These are phyloP conservation scores for Lycocerus yunnanus DNA, from an alignment of 2,888 invertebrate genomes.

Conservation along the genomic window DNA sequence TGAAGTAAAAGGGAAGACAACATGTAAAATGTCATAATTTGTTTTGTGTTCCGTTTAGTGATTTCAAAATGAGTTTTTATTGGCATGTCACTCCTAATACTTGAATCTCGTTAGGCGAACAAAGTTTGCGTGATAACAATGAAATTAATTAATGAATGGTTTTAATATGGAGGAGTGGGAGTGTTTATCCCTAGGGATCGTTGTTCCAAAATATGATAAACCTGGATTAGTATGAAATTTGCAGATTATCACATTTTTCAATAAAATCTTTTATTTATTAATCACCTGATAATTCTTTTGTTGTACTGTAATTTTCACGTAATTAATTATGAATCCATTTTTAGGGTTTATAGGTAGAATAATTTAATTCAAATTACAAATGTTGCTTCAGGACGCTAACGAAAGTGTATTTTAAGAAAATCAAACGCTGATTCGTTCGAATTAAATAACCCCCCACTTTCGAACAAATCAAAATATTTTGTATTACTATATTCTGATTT, in stretches of 20 bases:
- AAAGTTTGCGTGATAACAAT: constrained; percentile 20
- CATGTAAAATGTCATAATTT: not conserved
- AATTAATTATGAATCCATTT: not conserved
- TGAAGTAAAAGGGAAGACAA: not conserved
- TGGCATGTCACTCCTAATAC: not conserved
- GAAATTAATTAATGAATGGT: constrained; percentile 28
- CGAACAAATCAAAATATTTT: not conserved
- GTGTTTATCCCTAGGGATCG: constrained; percentile 18
- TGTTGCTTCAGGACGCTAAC: not conserved
- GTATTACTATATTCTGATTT: not conserved
- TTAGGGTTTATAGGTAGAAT: not conserved
- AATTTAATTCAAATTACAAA: not conserved
- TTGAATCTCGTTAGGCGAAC: not conserved
- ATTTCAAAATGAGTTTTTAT: constrained; percentile 2
- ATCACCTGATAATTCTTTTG: not conserved
- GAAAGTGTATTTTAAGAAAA: not conserved
- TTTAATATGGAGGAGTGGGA: constrained; percentile 17
- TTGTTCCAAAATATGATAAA: constrained; percentile 20
- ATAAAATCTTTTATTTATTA: not conserved
- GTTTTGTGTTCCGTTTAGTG: not conserved
- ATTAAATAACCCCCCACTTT: too few species aligned
- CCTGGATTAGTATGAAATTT: constrained; percentile 13
- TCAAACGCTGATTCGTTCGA: too few species aligned
- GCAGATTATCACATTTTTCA: constrained; percentile 5
- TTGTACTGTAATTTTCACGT: not conserved